Conservation (phyloP, 1,140 invertebrate genomes). For the Odontomachus brunneus region DNA sequence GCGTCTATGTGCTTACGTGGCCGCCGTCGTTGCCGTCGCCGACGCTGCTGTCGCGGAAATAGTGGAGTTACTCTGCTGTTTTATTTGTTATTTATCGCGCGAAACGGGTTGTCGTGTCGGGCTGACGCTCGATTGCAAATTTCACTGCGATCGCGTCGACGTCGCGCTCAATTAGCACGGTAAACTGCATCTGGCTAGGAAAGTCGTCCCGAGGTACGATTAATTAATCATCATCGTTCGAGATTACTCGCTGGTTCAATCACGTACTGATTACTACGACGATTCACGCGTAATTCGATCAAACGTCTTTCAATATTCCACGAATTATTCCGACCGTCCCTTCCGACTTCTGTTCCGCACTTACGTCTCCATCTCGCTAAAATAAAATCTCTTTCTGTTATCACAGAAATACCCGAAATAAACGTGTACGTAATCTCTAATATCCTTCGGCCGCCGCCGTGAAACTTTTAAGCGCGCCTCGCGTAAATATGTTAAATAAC, state of each 20-base stretch:
- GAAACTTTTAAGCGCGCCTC: neutral
- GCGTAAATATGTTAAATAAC: no score
- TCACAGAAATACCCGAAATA: neutral
- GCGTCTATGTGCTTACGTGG: no score
- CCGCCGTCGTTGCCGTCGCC: no score
- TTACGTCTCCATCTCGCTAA: no score
- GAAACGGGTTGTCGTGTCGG: neutral
- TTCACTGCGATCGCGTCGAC: neutral
- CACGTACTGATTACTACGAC: neutral
- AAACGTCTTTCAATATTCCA: neutral
- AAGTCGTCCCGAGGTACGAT: neutral
- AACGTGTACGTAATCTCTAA: neutral
- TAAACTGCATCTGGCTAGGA: neutral
- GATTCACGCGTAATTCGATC: constrained; percentile 13
- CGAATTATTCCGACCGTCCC: neutral
- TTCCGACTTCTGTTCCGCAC: no score
- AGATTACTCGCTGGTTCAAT: constrained; percentile 4
- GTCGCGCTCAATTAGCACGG: neutral
- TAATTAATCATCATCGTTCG: neutral
- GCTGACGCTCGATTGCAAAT: neutral
- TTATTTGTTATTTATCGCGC: constrained; percentile 18
- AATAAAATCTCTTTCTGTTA: no score
- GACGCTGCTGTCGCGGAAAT: neutral
- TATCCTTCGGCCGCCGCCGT: neutral
- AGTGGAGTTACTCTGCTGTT: neutral